Conservation (phyloP, 2,797 vertebrate genomes). For the Pangasius larnaudii region DNA sequence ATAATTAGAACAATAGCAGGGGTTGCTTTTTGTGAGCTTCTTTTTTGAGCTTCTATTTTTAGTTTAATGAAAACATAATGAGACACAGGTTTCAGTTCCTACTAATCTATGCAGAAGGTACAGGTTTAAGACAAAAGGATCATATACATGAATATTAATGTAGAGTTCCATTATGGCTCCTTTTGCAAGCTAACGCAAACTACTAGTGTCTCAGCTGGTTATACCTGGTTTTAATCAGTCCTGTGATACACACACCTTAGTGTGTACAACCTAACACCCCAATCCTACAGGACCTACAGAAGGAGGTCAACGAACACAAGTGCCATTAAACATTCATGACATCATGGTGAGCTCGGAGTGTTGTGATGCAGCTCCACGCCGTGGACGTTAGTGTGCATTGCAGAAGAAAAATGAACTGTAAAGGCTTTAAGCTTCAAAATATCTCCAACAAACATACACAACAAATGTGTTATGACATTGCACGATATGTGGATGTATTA, state of each 20-base stretch:
- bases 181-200: background rate
- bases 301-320: constrained; percentile 73
- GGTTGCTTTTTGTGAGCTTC: background rate
- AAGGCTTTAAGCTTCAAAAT: background rate
- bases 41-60: background rate
- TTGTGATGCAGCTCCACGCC: constrained; percentile 67
- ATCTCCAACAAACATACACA: background rate
- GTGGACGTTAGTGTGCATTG: constrained; percentile 69
- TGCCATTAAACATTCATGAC: constrained; percentile 74
- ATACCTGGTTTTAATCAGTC: background rate
- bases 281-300: constrained; percentile 67
- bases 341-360: constrained; percentile 33
- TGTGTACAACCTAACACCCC: constrained; percentile 55
- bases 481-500: background rate
- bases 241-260: constrained; percentile 26
- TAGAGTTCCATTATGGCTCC: background rate
- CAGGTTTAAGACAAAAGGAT: background rate
- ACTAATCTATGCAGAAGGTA: background rate
- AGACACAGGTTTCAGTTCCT: background rate
- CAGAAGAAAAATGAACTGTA: constrained; percentile 50
- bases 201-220: constrained; percentile 10
- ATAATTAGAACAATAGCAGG: background rate
- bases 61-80: background rate
- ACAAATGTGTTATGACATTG: background rate
- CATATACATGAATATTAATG: background rate